Base-by-base conservation (phyloP, 1,140 invertebrate species). In the Drosophila albomicans region DNA sequence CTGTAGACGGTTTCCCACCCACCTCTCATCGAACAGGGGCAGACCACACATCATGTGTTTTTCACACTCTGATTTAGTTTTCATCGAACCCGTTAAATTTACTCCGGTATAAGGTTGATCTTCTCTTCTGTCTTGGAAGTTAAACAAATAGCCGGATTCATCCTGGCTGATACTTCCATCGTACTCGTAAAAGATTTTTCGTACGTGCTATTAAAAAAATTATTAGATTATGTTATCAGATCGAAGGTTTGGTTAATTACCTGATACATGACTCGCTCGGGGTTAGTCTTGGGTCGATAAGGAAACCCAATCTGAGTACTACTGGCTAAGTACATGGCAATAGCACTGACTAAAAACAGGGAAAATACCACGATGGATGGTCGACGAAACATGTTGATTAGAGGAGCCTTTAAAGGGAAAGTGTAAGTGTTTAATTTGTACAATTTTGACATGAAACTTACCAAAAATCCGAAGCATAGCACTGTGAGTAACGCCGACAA, bases 231-330 rank as follows among this genome's bases (percentile, higher is more conserved):
- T 57, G 54, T 57, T 57, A 57, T 57, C 10, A 7, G 13, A 45
- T 56, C 41, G 13, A 15, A 8, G 3, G 25, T 20, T 48, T n/a
- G 2, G 10, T 4, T 4, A 95, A 95, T 75, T 93, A 92, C 64
- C 96, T 93, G 94, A 95, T 95, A 82, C 15, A 30, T 10, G 5
- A 95, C 94, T 68, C 95, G 92, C 87, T 95, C 94, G 5, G 95
- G 95, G 20, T 95, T 94, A 10, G 95, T 94, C 43, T 95, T 94
- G 1, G 94, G 94, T 70, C 94, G 95, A 82, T 96, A 97, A 2
- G 96, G 96, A 92, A 96, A 96, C 25, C 96, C 96, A 28, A 96
- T 80, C 5, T 95, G 94, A 10, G 95, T 95, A 41, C 95, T 89
- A 69, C 62, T 46, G 11, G 95, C 93, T 52, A 95, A 41, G 95